These are phyloP conservation scores for Leptobrachium ailaonicum DNA, from an alignment of 2,113 vertebrate genomes.

Conservation along the genomic window DNA sequence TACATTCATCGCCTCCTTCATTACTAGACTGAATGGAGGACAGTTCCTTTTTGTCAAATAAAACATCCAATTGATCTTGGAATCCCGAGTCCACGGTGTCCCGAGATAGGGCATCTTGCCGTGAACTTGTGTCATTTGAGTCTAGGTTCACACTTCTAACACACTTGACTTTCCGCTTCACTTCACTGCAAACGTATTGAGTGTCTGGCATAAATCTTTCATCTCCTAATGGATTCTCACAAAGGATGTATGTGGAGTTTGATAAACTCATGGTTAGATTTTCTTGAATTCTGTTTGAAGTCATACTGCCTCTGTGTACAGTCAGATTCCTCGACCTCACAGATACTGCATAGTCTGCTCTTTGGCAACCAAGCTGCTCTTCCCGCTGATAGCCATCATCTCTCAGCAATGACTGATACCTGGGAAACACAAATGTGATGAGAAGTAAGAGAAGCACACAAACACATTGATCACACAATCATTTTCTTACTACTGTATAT, in stretches of 20 bases:
- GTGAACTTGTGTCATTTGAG: no score
- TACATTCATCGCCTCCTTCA: background rate
- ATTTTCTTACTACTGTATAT: no score
- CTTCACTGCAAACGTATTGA: background rate
- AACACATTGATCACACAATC: no score
- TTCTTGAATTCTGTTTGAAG: background rate
- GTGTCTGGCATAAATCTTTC: background rate
- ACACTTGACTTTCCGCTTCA: background rate
- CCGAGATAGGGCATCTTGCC: background rate
- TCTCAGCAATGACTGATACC: slow-evolving; percentile 16
- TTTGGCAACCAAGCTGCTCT: no score
- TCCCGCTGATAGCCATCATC: background rate
- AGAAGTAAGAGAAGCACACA: background rate
- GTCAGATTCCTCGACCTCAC: background rate
- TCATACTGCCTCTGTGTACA: background rate
- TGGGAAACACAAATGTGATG: background rate
- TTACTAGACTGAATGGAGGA: background rate
- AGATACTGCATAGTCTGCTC: background rate
- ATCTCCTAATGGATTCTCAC: no score
- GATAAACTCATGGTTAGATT: background rate
- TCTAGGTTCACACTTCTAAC: background rate
- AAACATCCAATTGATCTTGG: background rate
- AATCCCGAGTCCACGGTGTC: background rate
- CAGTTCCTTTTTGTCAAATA: background rate
- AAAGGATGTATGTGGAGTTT: background rate